Conservation (phyloP, 2,797 vertebrate genomes). For the Podargus strigoides region DNA sequence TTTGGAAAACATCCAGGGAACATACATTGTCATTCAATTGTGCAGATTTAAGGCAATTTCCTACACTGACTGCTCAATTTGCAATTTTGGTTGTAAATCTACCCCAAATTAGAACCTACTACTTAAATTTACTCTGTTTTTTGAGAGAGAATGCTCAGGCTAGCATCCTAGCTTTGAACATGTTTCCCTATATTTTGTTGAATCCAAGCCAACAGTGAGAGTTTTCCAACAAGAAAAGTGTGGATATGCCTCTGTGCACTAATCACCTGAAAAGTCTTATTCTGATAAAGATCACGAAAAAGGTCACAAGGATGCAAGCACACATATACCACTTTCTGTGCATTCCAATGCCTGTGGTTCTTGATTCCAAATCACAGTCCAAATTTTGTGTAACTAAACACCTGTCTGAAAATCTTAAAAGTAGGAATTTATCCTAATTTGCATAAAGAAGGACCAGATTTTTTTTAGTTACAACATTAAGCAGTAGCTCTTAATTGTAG, state of each 20-base stretch:
- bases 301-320: neutral
- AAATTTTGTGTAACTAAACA: neutral
- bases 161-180: neutral
- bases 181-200: neutral
- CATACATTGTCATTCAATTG: neutral
- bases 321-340: rapidly evolving
- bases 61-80: neutral
- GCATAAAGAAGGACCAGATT: neutral
- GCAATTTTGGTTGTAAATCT: neutral
- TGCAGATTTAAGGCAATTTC: neutral
- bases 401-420: neutral
- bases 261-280: neutral
- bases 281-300: neutral
- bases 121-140: neutral
- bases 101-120: neutral
- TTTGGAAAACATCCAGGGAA: neutral
- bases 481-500: neutral
- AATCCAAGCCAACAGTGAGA: neutral
- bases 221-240: neutral
- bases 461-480: neutral
- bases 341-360: neutral
- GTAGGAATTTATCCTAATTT: neutral
- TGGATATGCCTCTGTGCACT: neutral
- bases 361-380: neutral
- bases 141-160: neutral